Evolutionary conservation across 2,888 invertebrate species (phyloP).

Genomic region (Allophyes oxyacanthae): DNA sequence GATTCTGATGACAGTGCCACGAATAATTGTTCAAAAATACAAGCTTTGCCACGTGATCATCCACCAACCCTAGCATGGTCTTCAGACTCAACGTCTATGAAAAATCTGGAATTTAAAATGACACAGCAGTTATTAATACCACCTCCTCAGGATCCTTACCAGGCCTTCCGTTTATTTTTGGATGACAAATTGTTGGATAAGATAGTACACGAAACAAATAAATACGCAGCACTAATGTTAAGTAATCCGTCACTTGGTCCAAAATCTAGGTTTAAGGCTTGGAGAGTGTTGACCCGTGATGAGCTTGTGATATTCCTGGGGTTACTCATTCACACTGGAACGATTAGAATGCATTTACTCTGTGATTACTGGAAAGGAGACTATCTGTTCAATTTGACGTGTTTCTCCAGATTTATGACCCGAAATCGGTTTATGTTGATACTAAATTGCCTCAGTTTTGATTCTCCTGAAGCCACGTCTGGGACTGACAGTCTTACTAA

Average conservation of each 20-base stretch:
- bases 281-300: constrained; percentile 22
- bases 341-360: constrained; percentile 17
- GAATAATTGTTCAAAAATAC: not conserved
- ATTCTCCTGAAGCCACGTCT: not conserved
- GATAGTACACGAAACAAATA: constrained; percentile 29
- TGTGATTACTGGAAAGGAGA: constrained; percentile 32
- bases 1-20: no score
- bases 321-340: constrained; percentile 23
- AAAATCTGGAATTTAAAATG: constrained; percentile 11
- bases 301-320: constrained; percentile 21
- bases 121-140: constrained; percentile 22
- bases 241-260: not conserved
- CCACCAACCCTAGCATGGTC: constrained; percentile 12
- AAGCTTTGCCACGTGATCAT: no score
- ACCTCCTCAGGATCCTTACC: constrained; percentile 24
- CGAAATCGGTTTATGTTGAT: constrained; percentile 35
- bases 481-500: constrained; percentile 1
- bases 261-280: constrained; percentile 8
- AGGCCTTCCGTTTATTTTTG: constrained; percentile 29
- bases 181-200: constrained; percentile 27
- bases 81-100: constrained; percentile 6
- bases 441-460: constrained; percentile 19
- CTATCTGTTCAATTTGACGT: constrained; percentile 30
- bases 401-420: constrained; percentile 30
- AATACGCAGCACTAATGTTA: constrained; percentile 1